Percentiles rank a stretch among this genome's conserved stretches.
phyloP scores from a whole-genome alignment of 2,888 invertebrate species.

The Xylophagus ater region DNA sequence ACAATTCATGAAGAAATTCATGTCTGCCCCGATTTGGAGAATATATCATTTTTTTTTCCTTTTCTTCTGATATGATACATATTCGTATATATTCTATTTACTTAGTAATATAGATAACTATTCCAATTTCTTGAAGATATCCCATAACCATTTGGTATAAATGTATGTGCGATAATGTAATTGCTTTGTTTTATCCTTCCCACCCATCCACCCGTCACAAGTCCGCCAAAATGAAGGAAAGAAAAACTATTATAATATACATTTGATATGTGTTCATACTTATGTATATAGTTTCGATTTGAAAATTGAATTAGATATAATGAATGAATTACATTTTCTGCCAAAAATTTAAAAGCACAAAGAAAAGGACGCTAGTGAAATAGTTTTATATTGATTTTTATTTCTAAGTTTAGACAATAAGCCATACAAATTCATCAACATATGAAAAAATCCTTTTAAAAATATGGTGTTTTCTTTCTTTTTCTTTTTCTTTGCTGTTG shows the following conservation, averaged over 20 bases:
- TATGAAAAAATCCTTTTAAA: too few relatives aligned
- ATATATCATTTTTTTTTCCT: constrained; percentile 18
- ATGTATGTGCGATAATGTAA: constrained; percentile 24
- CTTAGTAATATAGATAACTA: too few relatives aligned
- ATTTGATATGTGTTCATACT: constrained; percentile 4
- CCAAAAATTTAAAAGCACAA: too few relatives aligned
- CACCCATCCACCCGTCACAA: constrained; percentile 2
- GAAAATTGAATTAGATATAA: constrained; percentile 24
- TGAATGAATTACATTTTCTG: constrained; percentile 23
- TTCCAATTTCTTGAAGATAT: too few relatives aligned
- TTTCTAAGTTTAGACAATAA: too few relatives aligned
- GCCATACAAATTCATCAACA: too few relatives aligned
- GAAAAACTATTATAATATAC: neutral
- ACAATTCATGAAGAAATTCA: constrained; percentile 7
- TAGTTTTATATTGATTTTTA: too few relatives aligned
- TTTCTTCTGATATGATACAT: constrained; percentile 21
- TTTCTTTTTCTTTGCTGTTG: too few relatives aligned
- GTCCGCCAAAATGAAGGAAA: neutral
- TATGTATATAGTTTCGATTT: constrained; percentile 8
- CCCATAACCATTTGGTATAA: too few relatives aligned
- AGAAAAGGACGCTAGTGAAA: too few relatives aligned
- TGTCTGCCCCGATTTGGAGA: constrained; percentile 12
- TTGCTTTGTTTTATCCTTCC: constrained; percentile 23
- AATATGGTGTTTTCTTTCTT: too few relatives aligned
- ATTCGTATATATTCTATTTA: too few relatives aligned